These are phyloP conservation scores for Iguana delicatissima DNA, from an alignment of 2,797 vertebrate species.

Conservation along the genomic window DNA sequence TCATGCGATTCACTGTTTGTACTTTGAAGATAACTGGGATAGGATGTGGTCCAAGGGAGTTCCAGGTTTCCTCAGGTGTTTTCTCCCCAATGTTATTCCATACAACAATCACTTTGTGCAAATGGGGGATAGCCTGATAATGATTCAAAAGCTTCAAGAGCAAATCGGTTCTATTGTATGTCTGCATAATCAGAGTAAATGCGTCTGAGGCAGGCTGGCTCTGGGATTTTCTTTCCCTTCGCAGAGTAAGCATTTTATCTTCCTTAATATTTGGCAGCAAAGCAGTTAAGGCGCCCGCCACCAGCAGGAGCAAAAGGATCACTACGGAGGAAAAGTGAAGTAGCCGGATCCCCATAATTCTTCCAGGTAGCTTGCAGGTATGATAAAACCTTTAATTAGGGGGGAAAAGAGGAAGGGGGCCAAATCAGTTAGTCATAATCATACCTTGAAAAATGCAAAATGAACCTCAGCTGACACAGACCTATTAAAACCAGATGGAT, in stretches of 20 bases:
- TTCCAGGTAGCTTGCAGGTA: conserved; percentile 81
- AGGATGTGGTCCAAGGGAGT: conserved; percentile 91
- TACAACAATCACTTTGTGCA: conserved; percentile 90
- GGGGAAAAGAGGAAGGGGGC: conserved; percentile 22
- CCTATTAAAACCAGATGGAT: neutral
- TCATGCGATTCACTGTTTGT: conserved; percentile 89
- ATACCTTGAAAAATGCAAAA: neutral
- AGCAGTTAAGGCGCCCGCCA: conserved; percentile 82
- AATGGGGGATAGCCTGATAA: conserved; percentile 91
- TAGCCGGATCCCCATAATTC: conserved; percentile 79
- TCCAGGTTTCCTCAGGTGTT: conserved; percentile 87
- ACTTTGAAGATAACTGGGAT: conserved; percentile 91
- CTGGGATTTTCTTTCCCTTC: conserved; percentile 76
- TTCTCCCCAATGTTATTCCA: conserved; percentile 94
- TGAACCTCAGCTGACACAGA: neutral
- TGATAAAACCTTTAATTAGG: conserved; percentile 73
- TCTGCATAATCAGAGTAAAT: conserved; percentile 94
- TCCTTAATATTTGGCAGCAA: conserved; percentile 83
- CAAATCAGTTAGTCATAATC: conserved; percentile 21
- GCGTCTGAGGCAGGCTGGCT: conserved; percentile 72
- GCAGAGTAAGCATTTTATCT: conserved; percentile 75
- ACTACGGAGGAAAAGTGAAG: conserved; percentile 78
- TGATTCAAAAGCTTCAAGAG: conserved; percentile 93
- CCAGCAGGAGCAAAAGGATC: conserved; percentile 80
- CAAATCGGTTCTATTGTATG: conserved; percentile 93